These are phyloP conservation scores for Phylloscopus whistleri DNA, from an alignment of 2,113 vertebrate species.

Conservation along the genomic window DNA sequence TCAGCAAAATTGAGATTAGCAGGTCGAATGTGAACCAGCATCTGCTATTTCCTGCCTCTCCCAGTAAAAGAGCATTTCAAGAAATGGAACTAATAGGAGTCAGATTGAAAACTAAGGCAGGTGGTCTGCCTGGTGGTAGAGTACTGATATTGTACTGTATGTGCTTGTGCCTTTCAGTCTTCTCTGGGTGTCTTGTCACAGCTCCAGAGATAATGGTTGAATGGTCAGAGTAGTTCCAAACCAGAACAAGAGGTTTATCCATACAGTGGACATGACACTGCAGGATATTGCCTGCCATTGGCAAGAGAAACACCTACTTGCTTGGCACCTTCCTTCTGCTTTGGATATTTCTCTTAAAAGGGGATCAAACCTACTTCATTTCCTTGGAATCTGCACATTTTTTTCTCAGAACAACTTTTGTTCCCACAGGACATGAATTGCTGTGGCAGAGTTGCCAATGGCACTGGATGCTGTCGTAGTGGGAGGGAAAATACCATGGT, in stretches of 20 bases:
- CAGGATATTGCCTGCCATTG: not conserved
- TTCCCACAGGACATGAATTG: constrained; percentile 71
- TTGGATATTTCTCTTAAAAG: not conserved
- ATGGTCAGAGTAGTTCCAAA: not conserved
- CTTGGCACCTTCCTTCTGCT: not conserved
- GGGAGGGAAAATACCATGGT: constrained; percentile 47
- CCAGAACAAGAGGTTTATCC: not conserved
- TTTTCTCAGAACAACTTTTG: not conserved
- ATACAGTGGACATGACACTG: not conserved
- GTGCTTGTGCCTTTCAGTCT: not conserved
- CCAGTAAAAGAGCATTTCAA: not conserved
- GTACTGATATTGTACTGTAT: not conserved
- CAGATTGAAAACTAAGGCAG: not conserved
- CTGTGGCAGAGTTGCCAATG: constrained; percentile 72
- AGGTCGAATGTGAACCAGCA: not conserved
- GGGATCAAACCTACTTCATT: not conserved
- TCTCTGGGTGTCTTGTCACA: not conserved
- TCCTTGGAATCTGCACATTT: not conserved
- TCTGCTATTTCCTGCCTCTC: not conserved
- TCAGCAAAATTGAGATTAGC: not conserved
- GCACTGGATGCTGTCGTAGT: constrained; percentile 78
- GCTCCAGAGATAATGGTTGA: not conserved
- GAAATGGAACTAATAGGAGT: not conserved
- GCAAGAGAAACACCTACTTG: not conserved
- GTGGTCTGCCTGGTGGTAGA: not conserved